Evolutionary conservation across 2,888 invertebrate species (phyloP).

Genomic region (Patella pellucida): DNA sequence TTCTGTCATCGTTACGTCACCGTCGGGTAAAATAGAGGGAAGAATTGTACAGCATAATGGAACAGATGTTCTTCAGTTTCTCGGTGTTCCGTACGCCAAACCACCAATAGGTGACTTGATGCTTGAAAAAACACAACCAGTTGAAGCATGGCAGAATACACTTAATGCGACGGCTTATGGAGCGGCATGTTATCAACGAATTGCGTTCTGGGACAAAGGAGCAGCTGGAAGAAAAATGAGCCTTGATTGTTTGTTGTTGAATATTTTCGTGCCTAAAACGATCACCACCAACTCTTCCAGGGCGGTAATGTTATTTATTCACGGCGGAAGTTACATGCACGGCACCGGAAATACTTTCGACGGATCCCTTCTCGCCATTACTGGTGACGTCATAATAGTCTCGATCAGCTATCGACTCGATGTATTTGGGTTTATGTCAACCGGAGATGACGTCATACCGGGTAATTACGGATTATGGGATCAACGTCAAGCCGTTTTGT

Average conservation of each 20-base stretch:
- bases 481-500: conserved; percentile 91
- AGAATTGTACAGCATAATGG: background rate
- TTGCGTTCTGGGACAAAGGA: background rate
- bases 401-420: conserved; percentile 93
- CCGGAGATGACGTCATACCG: conserved; percentile 83
- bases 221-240: conserved; percentile 82
- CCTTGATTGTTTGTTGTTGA: conserved; percentile 89
- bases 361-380: conserved; percentile 82
- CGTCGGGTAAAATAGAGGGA: background rate
- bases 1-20: background rate
- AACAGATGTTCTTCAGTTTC: conserved; percentile 34
- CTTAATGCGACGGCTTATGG: conserved; percentile 24
- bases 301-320: conserved; percentile 92
- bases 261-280: conserved; percentile 88
- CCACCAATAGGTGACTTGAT: conserved; percentile 77
- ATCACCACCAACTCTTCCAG: conserved; percentile 75
- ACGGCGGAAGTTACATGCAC: conserved; percentile 93
- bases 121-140: conserved; percentile 50
- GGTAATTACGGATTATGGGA: conserved; percentile 94
- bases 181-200: conserved; percentile 20
- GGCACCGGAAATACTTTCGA: conserved; percentile 81
- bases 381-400: conserved; percentile 91
- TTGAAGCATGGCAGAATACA: conserved; percentile 73
- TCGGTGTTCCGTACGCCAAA: conserved; percentile 60
- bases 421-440: conserved; percentile 92